These are phyloP conservation scores for Serrognathus titanus DNA, from an alignment of 2,888 invertebrate genomes.

Conservation along the genomic window DNA sequence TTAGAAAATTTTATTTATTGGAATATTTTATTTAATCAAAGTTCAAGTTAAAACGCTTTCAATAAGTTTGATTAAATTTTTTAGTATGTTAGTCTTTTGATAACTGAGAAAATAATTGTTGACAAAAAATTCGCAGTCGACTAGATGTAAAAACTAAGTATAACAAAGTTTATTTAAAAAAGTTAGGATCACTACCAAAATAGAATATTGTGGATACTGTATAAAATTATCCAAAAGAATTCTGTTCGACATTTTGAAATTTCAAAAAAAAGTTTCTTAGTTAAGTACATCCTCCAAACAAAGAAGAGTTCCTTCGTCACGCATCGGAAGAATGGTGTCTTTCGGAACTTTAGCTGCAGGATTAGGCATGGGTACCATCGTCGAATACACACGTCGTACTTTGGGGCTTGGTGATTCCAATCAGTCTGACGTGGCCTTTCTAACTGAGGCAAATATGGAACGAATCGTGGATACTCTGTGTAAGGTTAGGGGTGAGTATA, in stretches of 20 bases:
- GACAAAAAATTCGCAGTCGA: no score
- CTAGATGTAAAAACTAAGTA: no score
- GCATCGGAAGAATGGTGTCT: constrained; percentile 83
- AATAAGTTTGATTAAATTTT: no score
- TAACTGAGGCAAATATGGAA: constrained; percentile 77
- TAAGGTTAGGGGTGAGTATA: constrained; percentile 75
- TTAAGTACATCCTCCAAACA: constrained; percentile 70
- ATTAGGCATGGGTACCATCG: constrained; percentile 86
- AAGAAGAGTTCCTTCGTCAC: constrained; percentile 83
- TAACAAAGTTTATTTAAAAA: no score
- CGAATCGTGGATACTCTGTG: constrained; percentile 95
- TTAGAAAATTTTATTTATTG: no score
- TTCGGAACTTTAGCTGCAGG: constrained; percentile 94
- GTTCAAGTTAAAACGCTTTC: no score
- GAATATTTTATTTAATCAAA: no score
- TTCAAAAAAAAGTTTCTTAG: no score
- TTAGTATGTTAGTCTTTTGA: no score
- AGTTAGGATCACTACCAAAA: neutral
- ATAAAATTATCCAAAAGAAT: no score
- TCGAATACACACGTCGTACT: constrained; percentile 83
- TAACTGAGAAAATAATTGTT: no score
- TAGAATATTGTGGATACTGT: neutral
- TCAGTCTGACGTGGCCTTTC: constrained; percentile 53
- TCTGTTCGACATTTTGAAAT: no score
- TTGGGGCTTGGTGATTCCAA: constrained; percentile 62